phyloP scores from a whole-genome alignment of 1,140 invertebrate genomes.

The Ceratitis capitata region DNA sequence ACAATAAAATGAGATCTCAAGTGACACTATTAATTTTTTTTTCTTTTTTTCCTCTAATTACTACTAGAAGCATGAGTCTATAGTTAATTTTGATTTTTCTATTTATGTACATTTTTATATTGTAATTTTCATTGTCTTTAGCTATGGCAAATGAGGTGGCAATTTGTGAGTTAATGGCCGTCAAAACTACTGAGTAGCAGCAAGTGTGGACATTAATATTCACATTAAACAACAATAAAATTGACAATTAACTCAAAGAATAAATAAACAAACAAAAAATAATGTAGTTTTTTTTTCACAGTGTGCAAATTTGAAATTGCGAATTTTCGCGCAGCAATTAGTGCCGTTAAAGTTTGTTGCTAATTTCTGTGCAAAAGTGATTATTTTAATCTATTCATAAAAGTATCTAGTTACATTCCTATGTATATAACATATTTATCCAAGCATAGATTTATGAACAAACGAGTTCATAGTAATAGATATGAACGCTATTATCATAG shows the following conservation, averaged over 20 bases:
- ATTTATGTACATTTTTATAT: background rate
- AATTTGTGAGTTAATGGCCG: constrained; percentile 2
- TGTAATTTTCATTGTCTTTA: background rate
- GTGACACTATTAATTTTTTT: background rate
- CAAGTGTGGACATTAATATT: background rate
- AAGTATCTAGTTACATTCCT: too few relatives aligned
- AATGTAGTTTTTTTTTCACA: background rate
- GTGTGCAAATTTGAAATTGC: background rate
- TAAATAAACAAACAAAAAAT: background rate
- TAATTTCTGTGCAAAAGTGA: too few relatives aligned
- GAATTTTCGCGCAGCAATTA: background rate
- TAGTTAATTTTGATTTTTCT: background rate
- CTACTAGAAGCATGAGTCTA: background rate
- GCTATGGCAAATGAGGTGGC: background rate
- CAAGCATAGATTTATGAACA: background rate
- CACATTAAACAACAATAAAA: constrained; percentile 21
- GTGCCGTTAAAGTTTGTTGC: background rate
- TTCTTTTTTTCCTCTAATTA: background rate
- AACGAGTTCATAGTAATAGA: background rate
- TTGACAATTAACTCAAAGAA: background rate
- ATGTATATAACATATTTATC: background rate
- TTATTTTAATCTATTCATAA: too few relatives aligned
- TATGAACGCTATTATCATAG: background rate
- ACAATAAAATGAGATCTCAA: background rate
- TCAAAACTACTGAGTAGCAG: background rate